Evolutionary conservation across 2,888 invertebrate genomes (phyloP).

Genomic region (Belgica antarctica): DNA sequence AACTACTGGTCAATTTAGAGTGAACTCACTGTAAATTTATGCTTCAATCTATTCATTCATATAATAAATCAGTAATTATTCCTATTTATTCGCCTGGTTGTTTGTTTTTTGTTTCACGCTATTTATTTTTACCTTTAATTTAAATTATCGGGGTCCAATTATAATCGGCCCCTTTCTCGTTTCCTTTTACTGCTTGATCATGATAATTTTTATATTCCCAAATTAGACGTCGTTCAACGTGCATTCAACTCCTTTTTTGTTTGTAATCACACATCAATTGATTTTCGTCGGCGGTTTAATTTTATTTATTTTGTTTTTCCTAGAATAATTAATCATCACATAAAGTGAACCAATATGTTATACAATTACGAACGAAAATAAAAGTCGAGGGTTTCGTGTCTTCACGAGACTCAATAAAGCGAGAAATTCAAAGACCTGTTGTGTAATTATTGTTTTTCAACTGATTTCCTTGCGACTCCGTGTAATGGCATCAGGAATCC

Average conservation of each 20-base stretch:
- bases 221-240: slow-evolving; percentile 5
- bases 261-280: slow-evolving; percentile 2
- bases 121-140: slow-evolving; percentile 24
- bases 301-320: neutral
- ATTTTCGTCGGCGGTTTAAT: neutral
- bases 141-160: slow-evolving; percentile 19
- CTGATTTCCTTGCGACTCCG: no score
- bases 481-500: neutral
- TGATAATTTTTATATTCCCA: slow-evolving; percentile 1
- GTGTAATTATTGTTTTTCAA: slow-evolving; percentile 20
- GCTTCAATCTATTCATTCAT: neutral
- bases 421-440: neutral
- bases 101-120: slow-evolving; percentile 17
- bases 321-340: slow-evolving; percentile 29
- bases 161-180: neutral
- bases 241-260: neutral
- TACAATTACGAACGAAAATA: neutral
- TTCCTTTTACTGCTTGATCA: slow-evolving; percentile 21
- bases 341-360: slow-evolving; percentile 7
- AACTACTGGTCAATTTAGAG: no score
- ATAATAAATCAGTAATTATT: slow-evolving; percentile 23
- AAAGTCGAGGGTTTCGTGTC: neutral
- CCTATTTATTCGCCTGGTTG: slow-evolving; percentile 26
- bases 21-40: no score
- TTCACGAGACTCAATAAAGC: slow-evolving; percentile 6